These are phyloP conservation scores for Fragum sueziense DNA, from an alignment of 2,888 invertebrate genomes.

Conservation along the genomic window DNA sequence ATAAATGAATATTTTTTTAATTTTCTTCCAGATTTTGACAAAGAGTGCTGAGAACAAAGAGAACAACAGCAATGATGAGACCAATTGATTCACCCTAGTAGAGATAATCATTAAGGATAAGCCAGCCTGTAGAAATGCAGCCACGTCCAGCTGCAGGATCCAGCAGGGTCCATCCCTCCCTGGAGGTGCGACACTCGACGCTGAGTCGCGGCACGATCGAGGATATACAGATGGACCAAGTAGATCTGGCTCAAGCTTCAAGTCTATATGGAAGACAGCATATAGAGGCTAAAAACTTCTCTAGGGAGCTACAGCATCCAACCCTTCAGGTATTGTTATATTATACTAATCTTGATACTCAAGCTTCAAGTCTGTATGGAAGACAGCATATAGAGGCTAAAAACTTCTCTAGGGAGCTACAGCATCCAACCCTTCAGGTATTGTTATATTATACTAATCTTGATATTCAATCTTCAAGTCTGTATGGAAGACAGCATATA, in stretches of 20 bases:
- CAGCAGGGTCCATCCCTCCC: slow-evolving; percentile 3
- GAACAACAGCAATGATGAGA: not conserved
- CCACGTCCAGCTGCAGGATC: not conserved
- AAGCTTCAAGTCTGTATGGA: slow-evolving; percentile 21
- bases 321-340: slow-evolving; percentile 4
- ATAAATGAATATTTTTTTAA: not conserved
- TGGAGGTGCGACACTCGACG: slow-evolving; percentile 7
- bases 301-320: not conserved
- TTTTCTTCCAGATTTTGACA: not conserved
- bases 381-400: slow-evolving; percentile 7
- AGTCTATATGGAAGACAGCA: slow-evolving; percentile 19
- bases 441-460: too few relatives aligned
- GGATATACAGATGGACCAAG: slow-evolving; percentile 25
- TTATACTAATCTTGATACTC: too few relatives aligned
- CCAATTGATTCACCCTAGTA: not conserved
- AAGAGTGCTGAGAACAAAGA: not conserved
- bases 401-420: not conserved
- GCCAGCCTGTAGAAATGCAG: slow-evolving; percentile 2
- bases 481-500: slow-evolving; percentile 18
- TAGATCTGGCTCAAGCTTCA: slow-evolving; percentile 23
- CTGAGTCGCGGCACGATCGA: slow-evolving; percentile 31
- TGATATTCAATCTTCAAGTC: slow-evolving; percentile 12
- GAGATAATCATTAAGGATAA: not conserved
- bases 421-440: not conserved
- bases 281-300: not conserved